Evolutionary conservation across 2,113 vertebrate genomes (phyloP).

Genomic region (Geothlypis trichas): DNA sequence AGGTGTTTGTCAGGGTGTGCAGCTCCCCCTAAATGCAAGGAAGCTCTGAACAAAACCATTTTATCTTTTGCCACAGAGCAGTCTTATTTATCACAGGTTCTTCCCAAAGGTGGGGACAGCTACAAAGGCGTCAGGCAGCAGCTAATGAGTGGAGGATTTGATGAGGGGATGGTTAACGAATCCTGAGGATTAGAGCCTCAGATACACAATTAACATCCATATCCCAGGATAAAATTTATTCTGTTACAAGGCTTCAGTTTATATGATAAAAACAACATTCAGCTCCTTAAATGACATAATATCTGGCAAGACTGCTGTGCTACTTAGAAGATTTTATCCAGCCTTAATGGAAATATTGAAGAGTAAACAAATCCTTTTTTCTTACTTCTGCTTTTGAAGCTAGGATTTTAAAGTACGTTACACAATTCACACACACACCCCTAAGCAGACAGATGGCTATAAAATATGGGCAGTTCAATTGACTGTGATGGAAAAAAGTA

Average conservation of each 20-base stretch:
- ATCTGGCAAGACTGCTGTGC: neutral
- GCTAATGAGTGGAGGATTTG: neutral
- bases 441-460: neutral
- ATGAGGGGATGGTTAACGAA: neutral
- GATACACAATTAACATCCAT: neutral
- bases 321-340: neutral
- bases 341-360: neutral
- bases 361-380: slow-evolving; percentile 1
- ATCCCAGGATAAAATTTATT: neutral
- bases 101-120: neutral
- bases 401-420: neutral
- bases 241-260: neutral
- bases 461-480: neutral
- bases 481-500: neutral
- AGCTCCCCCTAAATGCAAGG: neutral
- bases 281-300: neutral
- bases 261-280: neutral
- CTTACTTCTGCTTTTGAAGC: neutral
- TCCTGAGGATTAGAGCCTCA: neutral
- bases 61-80: neutral
- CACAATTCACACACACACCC: neutral
- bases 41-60: neutral
- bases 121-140: neutral
- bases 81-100: neutral
- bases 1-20: neutral